Base-by-base conservation (phyloP, 2,888 invertebrate genomes). In the Nasonovia ribisnigri region DNA sequence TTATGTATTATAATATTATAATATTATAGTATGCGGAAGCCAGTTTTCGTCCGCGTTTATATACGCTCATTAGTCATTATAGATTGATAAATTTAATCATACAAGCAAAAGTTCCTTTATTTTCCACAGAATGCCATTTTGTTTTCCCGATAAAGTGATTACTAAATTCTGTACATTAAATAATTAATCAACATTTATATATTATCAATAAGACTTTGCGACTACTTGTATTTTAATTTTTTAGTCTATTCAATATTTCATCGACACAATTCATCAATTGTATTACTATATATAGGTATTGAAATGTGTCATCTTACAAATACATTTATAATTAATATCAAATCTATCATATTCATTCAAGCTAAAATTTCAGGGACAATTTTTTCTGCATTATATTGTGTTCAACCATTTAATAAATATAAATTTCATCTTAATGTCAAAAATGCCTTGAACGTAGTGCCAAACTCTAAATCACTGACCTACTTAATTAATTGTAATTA, bases 391-490 rank as follows among this genome's bases (percentile, higher is more conserved):
- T 24, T 42, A 46, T 24, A 54, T 1, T 46, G 2, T 46, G 5
- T 2, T 77, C 36, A 36, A 29, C 29, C 5, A 86, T 86, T 43
- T 29, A 43, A 46, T 29, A 43, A 46, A 29, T n/a, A 86, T 43
- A 43, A 26, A 84, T 92, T 87, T 92, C 26, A 84, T 42, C 84
- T 84, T 51, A 48, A 48, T 42, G 42, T 84, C 8, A 88, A 48
- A 88, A 84, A 51, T 67, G 8, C 89, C 89, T 93, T 93, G 93
- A 89, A 48, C 77, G 29, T 88, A 46, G 43, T 6, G 29, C 13
- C 16, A 6, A 36, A 89, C 29, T 84, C 36, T n/a, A 84, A 93
- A 84, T 46, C 89, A 93, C 92, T 89, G 89, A 90, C 89, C 93
- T 57, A 90, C 57, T 92, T 92, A 92, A 54, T 87, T 51, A 48